These are phyloP conservation scores for Halichoeres trimaculatus DNA, from an alignment of 2,113 vertebrate species.

Conservation along the genomic window DNA sequence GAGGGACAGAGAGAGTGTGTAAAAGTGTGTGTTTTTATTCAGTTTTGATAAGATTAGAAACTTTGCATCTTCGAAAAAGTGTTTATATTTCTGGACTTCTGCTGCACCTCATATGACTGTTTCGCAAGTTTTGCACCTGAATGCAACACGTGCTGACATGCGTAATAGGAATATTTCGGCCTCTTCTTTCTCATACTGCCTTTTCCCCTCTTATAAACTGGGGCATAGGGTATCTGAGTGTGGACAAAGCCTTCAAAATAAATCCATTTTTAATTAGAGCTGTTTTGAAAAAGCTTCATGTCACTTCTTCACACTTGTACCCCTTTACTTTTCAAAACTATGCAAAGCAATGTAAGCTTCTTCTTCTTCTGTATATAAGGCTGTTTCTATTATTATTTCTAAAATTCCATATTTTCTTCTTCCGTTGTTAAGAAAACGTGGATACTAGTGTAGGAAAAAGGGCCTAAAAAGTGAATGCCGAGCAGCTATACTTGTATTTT, in stretches of 20 bases:
- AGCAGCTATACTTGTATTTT: no score
- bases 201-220: background rate
- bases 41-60: constrained; percentile 9
- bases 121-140: constrained; percentile 16
- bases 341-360: no score
- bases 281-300: background rate
- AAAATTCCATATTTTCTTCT: background rate
- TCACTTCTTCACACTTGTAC: background rate
- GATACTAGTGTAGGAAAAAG: no score
- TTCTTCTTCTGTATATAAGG: no score
- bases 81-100: constrained; percentile 8
- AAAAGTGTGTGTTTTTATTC: background rate
- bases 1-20: background rate
- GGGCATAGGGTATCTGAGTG: background rate
- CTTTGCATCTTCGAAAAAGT: constrained; percentile 1
- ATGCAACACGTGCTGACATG: constrained; percentile 39
- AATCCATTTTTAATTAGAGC: background rate
- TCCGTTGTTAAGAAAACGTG: background rate
- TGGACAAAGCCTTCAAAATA: background rate
- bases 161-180: background rate
- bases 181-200: background rate
- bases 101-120: constrained; percentile 12
- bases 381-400: background rate
- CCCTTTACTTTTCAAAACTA: background rate
- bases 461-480: no score